phyloP scores from a whole-genome alignment of 1,140 invertebrate species.

The Habropoda laboriosa region DNA sequence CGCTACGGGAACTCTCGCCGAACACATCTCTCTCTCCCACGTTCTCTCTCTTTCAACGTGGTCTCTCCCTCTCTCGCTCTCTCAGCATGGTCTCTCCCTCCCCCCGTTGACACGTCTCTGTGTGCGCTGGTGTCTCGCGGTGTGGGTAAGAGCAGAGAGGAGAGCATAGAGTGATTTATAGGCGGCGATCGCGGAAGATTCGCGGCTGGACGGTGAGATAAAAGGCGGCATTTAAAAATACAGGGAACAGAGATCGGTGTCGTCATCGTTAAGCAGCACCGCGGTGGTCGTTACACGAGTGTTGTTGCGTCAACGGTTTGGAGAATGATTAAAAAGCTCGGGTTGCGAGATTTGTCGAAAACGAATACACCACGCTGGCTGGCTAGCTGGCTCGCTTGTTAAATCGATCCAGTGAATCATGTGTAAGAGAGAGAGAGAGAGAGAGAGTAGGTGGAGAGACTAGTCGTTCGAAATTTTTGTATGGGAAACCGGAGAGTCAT shows the following conservation, averaged over 20 bases:
- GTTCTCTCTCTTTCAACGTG: background rate
- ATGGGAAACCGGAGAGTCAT: conserved; percentile 1
- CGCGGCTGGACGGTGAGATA: conserved; percentile 12
- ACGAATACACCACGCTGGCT: background rate
- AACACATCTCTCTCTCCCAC: conserved; percentile 14
- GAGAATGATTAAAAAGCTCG: background rate
- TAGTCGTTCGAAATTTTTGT: background rate
- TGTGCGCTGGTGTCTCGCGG: too few relatives aligned
- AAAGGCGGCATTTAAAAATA: conserved; percentile 46
- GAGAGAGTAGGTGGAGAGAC: background rate
- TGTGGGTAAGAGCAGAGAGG: too few relatives aligned
- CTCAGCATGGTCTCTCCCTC: too few relatives aligned
- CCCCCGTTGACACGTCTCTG: too few relatives aligned
- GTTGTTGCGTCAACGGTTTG: conserved; percentile 35
- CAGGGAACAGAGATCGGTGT: background rate
- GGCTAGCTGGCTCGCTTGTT: background rate
- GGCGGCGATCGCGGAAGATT: conserved; percentile 44
- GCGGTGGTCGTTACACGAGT: too few relatives aligned
- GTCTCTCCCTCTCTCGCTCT: conserved; percentile 15
- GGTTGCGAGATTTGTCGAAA: background rate
- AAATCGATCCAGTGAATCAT: conserved; percentile 1
- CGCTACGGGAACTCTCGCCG: conserved; percentile 28
- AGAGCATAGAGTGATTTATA: conserved; percentile 51
- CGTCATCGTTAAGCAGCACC: conserved; percentile 26
- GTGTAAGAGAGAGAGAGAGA: too few relatives aligned